Base-by-base conservation (phyloP, 2,797 vertebrate species). In the Acanthurus leucopareius region DNA sequence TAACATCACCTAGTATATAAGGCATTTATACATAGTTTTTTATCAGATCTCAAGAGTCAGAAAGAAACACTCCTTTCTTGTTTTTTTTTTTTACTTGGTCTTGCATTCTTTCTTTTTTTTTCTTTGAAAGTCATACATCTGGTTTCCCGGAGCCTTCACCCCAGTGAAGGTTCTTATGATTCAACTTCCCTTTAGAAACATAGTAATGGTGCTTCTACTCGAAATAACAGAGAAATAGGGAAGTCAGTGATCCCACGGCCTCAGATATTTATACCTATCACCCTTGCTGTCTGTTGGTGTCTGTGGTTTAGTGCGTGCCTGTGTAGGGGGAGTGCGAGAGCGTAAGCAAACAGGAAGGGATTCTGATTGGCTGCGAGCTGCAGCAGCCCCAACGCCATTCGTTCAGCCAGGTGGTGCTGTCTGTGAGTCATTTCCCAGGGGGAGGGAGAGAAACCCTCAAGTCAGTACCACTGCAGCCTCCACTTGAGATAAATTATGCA, bases 391-490 rank as follows among this genome's bases (percentile, higher is more conserved):
- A 0, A 60, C 5, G 7, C 67, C 22, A 69, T 84, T 79, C 17
- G 44, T 53, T 59, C 7, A 2, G 76, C 72, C 20, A 72, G 74
- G 38, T 86, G 73, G 69, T 52, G 73, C 56, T 78, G 79, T 83
- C 54, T 86, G 63, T 91, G 87, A 91, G 83, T 92, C 82, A 88
- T 82, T 71, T 69, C 75, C 9, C 5, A 28, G 16, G 5, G 62
- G 73, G 71, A 63, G 70, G 73, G 49, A 82, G 85, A 83, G 75
- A 89, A 83, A 82, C 65, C 68, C 73, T 87, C 69, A 53, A 66
- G 66, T 86, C 77, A 83, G 51, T 16, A 4, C 20, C 58, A 60
- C 51, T 71, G 66, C 54, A 54, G 38, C 69, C 48, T 17, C 72
- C 66, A 32, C 72, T 32, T 42, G 32, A 17, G 20, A 47, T 82